Percentiles rank a stretch among this genome's conserved stretches.
Conservation (phyloP, 2,113 vertebrate species). For the Colistium nudipinnis region DNA sequence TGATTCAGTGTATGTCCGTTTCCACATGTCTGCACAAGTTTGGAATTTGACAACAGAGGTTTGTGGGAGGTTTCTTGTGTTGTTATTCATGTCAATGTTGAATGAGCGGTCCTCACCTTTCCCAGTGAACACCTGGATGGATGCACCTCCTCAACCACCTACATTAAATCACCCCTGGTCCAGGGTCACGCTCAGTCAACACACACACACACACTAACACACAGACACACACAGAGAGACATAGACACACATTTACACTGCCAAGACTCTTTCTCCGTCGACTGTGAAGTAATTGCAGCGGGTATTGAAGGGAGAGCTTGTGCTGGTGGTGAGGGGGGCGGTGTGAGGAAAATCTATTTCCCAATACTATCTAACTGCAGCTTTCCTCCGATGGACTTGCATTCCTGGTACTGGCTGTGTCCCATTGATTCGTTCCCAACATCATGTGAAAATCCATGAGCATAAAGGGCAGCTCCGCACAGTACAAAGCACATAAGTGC, state of each 20-base stretch:
- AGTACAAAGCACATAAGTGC: slow-evolving; percentile 77
- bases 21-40: slow-evolving; percentile 67
- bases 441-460: slow-evolving; percentile 92
- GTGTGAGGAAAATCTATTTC: slow-evolving; percentile 89
- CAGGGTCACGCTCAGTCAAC: slow-evolving; percentile 13
- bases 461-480: slow-evolving; percentile 81
- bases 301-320: slow-evolving; percentile 88
- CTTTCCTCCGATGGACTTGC: slow-evolving; percentile 88
- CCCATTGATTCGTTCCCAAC: slow-evolving; percentile 88
- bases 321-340: slow-evolving; percentile 32
- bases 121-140: slow-evolving; percentile 52
- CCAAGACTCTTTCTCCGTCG: slow-evolving; percentile 83
- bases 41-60: slow-evolving; percentile 60
- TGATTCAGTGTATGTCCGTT: slow-evolving; percentile 47
- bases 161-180: slow-evolving; percentile 34
- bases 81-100: slow-evolving; percentile 61
- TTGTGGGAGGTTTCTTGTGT: slow-evolving; percentile 44
- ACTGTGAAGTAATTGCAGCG: slow-evolving; percentile 89
- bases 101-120: slow-evolving; percentile 35
- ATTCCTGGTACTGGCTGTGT: slow-evolving; percentile 88
- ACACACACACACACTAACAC: slow-evolving; percentile 33
- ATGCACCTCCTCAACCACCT: slow-evolving; percentile 32
- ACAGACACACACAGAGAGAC: slow-evolving; percentile 33
- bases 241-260: slow-evolving; percentile 76
- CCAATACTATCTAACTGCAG: slow-evolving; percentile 87